Evolutionary conservation across 2,888 invertebrate genomes (phyloP).

Genomic region (Drosophila diplacantha): DNA sequence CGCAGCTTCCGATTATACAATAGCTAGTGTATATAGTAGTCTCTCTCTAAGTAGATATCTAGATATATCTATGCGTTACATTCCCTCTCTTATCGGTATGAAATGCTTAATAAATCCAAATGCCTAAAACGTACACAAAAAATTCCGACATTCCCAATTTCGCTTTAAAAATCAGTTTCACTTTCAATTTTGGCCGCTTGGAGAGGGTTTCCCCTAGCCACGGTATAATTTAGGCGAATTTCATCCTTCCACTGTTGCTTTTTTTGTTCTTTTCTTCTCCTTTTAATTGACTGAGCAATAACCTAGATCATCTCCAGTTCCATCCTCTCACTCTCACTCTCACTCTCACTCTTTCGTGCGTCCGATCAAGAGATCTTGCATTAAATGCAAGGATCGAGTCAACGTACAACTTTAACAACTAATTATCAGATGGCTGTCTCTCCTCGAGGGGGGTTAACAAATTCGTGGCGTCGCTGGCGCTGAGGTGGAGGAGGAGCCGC

Average conservation of each 20-base stretch:
- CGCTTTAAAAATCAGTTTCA: slow-evolving; percentile 34
- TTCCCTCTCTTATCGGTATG: slow-evolving; percentile 13
- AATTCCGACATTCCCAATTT: slow-evolving; percentile 1
- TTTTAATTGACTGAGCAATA: slow-evolving; percentile 48
- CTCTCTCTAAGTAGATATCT: slow-evolving; percentile 19
- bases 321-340: slow-evolving; percentile 15
- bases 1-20: slow-evolving; percentile 37
- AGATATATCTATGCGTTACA: slow-evolving; percentile 11
- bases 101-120: slow-evolving; percentile 29
- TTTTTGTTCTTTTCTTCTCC: not conserved
- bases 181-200: slow-evolving; percentile 43
- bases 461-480: slow-evolving; percentile 19
- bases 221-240: slow-evolving; percentile 1
- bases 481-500: not conserved
- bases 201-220: slow-evolving; percentile 14
- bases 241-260: not conserved
- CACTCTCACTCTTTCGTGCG: slow-evolving; percentile 12
- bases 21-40: slow-evolving; percentile 17
- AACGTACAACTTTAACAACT: slow-evolving; percentile 46
- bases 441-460: slow-evolving; percentile 18
- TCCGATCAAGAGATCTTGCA: slow-evolving; percentile 32
- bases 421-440: slow-evolving; percentile 39
- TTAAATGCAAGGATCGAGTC: slow-evolving; percentile 47
- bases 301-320: slow-evolving; percentile 23
- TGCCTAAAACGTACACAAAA: slow-evolving; percentile 15